These are phyloP conservation scores for Thaumatotibia leucotreta DNA, from an alignment of 1,140 invertebrate genomes.

Conservation along the genomic window DNA sequence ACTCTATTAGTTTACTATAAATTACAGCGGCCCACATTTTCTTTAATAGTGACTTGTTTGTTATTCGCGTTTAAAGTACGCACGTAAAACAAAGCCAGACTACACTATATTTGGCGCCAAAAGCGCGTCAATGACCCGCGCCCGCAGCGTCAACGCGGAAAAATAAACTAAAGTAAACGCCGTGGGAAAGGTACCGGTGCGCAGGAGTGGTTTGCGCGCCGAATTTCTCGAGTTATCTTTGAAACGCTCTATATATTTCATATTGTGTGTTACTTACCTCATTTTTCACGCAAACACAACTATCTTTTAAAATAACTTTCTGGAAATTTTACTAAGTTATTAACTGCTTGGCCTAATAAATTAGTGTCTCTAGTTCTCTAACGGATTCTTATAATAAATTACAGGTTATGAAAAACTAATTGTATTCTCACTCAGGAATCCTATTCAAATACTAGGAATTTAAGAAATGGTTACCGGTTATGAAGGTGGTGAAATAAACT, in stretches of 20 bases:
- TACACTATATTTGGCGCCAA: constrained; percentile 23
- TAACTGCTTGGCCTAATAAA: no score
- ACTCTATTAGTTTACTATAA: neutral
- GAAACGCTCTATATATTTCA: neutral
- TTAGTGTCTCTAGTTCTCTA: no score
- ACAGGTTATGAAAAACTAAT: no score
- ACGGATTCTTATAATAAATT: no score
- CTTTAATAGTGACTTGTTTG: neutral
- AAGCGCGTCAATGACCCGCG: constrained; percentile 15
- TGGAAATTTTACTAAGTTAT: no score
- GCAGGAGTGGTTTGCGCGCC: neutral
- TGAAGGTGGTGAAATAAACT: no score
- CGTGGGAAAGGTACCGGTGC: constrained; percentile 12
- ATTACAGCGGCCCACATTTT: neutral
- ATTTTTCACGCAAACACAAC: no score
- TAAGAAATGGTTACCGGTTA: no score
- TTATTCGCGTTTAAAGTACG: neutral
- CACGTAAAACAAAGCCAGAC: neutral
- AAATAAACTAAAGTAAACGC: constrained; percentile 20
- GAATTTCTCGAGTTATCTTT: neutral
- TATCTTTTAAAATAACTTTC: no score
- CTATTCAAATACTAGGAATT: no score
- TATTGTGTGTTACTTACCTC: no score
- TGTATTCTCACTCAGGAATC: no score
- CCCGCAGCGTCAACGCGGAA: constrained; percentile 15